Base-by-base conservation (phyloP, 2,797 vertebrate genomes). In the Falco naumanni region DNA sequence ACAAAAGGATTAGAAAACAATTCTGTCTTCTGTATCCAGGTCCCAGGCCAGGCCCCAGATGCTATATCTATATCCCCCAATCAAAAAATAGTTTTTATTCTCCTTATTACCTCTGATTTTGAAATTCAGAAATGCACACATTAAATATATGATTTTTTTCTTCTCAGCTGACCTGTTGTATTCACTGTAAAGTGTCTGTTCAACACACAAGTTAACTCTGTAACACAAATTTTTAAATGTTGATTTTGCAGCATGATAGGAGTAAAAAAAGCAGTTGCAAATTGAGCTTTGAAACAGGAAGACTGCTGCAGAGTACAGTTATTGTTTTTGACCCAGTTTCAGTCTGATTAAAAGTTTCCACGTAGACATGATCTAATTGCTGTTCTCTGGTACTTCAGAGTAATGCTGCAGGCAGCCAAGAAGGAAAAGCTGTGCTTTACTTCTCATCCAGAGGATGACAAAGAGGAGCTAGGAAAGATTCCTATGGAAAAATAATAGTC, bases 51-150 rank as follows among this genome's bases (percentile, higher is more conserved):
- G 25, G 8, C 10, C 4, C 10, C 15, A 70, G 41, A 43, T 1
- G 0, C 25, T 88, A 29, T 15, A 39, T 25, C 26, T 6, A 3
- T 37, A 37, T 37, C 37, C 37, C 7, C 6, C 2, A 17, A 9
- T 8, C 10, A 16, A 61, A 39, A 24, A 56, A 13, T 0, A 1
- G 9, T 24, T 9, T 33, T 33, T 48, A 13, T 4, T 9, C 7
- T 70, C 10, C 8, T 50, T 3, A 17, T 68, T 64, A 17, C 10
- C 22, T 64, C 26, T 29, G 34, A 76, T 91, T 83, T 54, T 84
- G n/a, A 24, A 71, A 48, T 77, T 85, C 25, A 76, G 16, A 87
- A 79, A 54, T 47, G 8, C 3, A 13, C 4, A 48, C 9, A 24
- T 60, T 47, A 69, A 84, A 69, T 26, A 63, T 8, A 15, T 21